Percentiles rank a stretch among this genome's conserved stretches.
phyloP scores from a whole-genome alignment of 2,113 vertebrate genomes.

The Cyprinodon tularosa region DNA sequence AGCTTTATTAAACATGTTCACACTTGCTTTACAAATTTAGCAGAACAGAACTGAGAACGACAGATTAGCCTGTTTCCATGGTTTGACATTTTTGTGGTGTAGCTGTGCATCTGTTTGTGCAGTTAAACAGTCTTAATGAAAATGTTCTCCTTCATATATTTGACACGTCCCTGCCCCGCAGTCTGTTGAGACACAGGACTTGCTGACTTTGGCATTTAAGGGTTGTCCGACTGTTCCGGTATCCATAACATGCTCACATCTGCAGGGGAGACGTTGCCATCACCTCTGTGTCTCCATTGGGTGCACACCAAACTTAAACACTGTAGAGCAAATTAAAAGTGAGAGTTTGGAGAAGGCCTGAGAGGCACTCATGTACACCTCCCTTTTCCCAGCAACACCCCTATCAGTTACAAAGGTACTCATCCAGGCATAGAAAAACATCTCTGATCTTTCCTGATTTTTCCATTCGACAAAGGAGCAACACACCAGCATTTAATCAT shows the following conservation, averaged over 20 bases:
- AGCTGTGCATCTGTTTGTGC: constrained; percentile 27
- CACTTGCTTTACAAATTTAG: constrained; percentile 24
- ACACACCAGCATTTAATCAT: constrained; percentile 25
- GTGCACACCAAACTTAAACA: constrained; percentile 37
- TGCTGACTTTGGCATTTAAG: constrained; percentile 10
- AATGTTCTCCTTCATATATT: constrained; percentile 30
- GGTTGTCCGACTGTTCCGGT: constrained; percentile 53
- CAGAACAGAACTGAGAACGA: neutral
- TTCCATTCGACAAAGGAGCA: constrained; percentile 24
- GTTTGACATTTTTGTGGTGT: constrained; percentile 43
- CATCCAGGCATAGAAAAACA: constrained; percentile 20
- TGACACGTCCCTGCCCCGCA: constrained; percentile 4
- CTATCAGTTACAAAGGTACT: constrained; percentile 6
- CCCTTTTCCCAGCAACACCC: neutral
- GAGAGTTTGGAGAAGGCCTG: neutral
- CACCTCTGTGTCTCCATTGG: constrained; percentile 16
- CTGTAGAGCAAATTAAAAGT: neutral
- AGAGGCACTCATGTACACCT: constrained; percentile 28
- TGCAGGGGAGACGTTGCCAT: constrained; percentile 36
- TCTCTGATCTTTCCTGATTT: constrained; percentile 15
- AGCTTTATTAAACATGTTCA: neutral
- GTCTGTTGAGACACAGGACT: constrained; percentile 13
- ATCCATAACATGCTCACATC: constrained; percentile 31
- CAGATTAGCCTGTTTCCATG: constrained; percentile 16
- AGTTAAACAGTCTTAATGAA: constrained; percentile 17